Base-by-base conservation (phyloP, 2,888 invertebrate species). In the Steinernema hermaphroditum region DNA sequence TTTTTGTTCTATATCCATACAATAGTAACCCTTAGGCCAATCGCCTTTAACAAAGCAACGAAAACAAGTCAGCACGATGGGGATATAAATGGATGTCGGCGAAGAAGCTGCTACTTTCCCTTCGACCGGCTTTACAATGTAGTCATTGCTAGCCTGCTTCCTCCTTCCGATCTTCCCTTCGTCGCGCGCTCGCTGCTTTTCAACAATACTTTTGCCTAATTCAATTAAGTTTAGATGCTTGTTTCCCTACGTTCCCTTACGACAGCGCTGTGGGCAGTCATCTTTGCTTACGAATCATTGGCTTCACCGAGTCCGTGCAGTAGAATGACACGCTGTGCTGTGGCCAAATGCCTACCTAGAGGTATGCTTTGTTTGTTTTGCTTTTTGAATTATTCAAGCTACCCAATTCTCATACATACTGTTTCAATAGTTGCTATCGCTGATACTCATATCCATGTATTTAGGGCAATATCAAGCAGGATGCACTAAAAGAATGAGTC, bases 321-420 rank as follows among this genome's bases (percentile, higher is more conserved):
- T 14, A 19, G 49, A 8, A 43, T 79, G 75, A 78, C 80, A 9
- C 73, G 72, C 34, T 80, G 80, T 68, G 80, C 79, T 16, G 79
- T 80, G n/a, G 76, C 77, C 19, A 78, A 78, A 50, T 80, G 80
- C 70, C 70, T 80, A 57, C 74, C 79, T 70, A 72, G 62, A 70
- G 75, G 79, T 79, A 27, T n/a, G n/a, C n/a, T n/a, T n/a, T n/a
- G n/a, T n/a, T n/a, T 29, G 69, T 22, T 12, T 6, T 19, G 37
- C 12, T 37, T 4, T 8, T 37, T 4, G 37, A 37, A 37, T 8
- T 37, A 37, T 8, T 37, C 37, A 37, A 37, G 37, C 12, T n/a
- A n/a, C n/a, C n/a, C n/a, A n/a, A n/a, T n/a, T n/a, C n/a, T n/a
- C n/a, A n/a, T n/a, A n/a, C n/a, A n/a, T n/a, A n/a, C n/a, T n/a